Evolutionary conservation across 2,888 invertebrate species (phyloP).

Genomic region (Apotomis capreana): DNA sequence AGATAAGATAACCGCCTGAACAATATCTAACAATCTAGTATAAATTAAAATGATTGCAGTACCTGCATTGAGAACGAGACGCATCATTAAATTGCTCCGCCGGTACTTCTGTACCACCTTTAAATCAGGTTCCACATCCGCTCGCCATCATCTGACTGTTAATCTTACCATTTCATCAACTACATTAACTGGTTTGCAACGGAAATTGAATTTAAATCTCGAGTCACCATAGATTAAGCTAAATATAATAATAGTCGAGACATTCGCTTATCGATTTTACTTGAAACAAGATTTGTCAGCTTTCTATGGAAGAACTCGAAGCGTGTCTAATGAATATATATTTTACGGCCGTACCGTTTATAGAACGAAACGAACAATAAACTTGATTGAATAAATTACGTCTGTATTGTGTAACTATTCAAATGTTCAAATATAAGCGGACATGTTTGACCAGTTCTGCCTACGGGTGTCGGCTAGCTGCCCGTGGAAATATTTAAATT

Average conservation of each 20-base stretch:
- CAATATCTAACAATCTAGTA: constrained; percentile 19
- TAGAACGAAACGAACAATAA: constrained; percentile 36
- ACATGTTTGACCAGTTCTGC: constrained; percentile 36
- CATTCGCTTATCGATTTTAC: background rate
- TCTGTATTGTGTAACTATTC: constrained; percentile 38
- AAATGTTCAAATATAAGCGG: constrained; percentile 37
- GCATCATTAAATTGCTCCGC: constrained; percentile 29
- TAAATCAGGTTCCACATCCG: constrained; percentile 41
- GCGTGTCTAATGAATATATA: constrained; percentile 18
- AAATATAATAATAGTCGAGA: constrained; percentile 25
- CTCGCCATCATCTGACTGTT: constrained; percentile 37
- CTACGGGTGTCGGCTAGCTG: constrained; percentile 12
- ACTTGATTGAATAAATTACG: constrained; percentile 37
- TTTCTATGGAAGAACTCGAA: constrained; percentile 7
- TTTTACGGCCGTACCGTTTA: constrained; percentile 13
- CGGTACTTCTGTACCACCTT: constrained; percentile 36
- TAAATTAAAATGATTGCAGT: constrained; percentile 2
- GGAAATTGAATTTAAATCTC: constrained; percentile 37
- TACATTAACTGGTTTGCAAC: constrained; percentile 37
- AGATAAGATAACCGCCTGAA: constrained; percentile 11
- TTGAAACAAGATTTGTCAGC: constrained; percentile 14
- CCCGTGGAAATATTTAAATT: constrained; percentile 19
- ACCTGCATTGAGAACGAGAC: constrained; percentile 5
- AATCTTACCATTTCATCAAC: constrained; percentile 41
- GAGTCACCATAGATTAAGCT: constrained; percentile 24